Evolutionary conservation across 2,113 vertebrate genomes (phyloP).

Genomic region (Leucoraja erinaceus): DNA sequence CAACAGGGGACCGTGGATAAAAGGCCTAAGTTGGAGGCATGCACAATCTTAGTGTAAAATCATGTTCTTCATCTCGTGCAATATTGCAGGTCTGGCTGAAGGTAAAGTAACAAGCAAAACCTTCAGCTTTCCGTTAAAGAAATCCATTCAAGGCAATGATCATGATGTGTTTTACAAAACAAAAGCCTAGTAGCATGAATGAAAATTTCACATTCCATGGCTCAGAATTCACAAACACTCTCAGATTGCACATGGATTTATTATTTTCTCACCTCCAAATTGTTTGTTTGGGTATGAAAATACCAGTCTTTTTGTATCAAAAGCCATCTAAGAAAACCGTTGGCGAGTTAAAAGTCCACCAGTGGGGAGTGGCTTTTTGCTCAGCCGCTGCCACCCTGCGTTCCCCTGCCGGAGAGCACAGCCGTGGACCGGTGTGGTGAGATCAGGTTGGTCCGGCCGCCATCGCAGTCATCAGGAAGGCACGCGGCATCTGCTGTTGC

Average conservation of each 20-base stretch:
- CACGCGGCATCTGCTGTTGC: conserved; percentile 79
- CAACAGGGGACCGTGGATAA: background rate
- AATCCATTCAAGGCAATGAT: background rate
- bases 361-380: background rate
- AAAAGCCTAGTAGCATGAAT: background rate
- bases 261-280: background rate
- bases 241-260: conserved; percentile 22
- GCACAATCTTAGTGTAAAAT: background rate
- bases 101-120: background rate
- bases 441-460: background rate
- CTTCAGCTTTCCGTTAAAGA: background rate
- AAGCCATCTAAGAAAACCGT: conserved; percentile 33
- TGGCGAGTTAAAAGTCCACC: background rate
- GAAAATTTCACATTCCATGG: conserved; percentile 10
- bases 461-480: conserved; percentile 70
- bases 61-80: background rate
- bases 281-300: conserved; percentile 22
- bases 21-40: background rate
- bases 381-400: conserved; percentile 15
- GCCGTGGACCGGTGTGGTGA: conserved; percentile 40
- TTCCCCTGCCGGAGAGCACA: conserved; percentile 44
- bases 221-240: conserved; percentile 25
- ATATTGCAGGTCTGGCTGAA: background rate
- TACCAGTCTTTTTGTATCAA: conserved; percentile 31
- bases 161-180: background rate